Base-by-base conservation (phyloP, 2,113 vertebrate genomes). In the Xiphias gladius region DNA sequence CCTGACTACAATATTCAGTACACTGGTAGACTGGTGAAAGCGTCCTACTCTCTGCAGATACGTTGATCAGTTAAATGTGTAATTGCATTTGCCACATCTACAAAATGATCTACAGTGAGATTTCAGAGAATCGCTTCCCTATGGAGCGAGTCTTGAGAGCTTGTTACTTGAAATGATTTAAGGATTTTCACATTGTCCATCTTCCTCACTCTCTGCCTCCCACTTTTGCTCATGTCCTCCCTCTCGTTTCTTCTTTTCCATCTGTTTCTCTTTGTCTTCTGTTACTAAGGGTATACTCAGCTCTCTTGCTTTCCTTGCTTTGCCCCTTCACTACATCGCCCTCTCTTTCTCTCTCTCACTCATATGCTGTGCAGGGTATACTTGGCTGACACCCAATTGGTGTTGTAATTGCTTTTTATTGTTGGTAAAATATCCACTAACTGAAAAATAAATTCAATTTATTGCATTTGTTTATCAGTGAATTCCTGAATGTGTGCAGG, bases 351-450 rank as follows among this genome's bases (percentile, higher is more conserved):
- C 37, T 65, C 50, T 61, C 67, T 28, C 26, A 32, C 26, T 57
- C 54, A 14, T 46, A 41, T 76, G 58, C 63, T 65, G 72, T 79
- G 11, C 61, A 50, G 55, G 30, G 74, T 64, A 87, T 88, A 88
- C 63, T 90, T 93, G 93, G 87, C 92, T 30, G 59, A 48, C 62
- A 71, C 82, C 89, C 90, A 94, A 78, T 91, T 89, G 85, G 88
- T 84, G 79, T 86, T 77, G 82, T 89, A 93, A 92, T 93, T 93
- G 90, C 64, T 90, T 94, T 92, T 83, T 90, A 82, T 83, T 90
- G 64, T 55, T 86, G 70, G 46, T 32, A 28, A 30, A 26, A n/a
- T n/a, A n/a, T n/a, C n/a, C n/a, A n/a, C n/a, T n/a, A 22, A 48
- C 68, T 70, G 55, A 57, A 79, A 83, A 86, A 64, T 71, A 41